Percentiles rank a stretch among this genome's conserved stretches.
Conservation (phyloP, 2,797 vertebrate species). For the Sebastes oblongus region DNA sequence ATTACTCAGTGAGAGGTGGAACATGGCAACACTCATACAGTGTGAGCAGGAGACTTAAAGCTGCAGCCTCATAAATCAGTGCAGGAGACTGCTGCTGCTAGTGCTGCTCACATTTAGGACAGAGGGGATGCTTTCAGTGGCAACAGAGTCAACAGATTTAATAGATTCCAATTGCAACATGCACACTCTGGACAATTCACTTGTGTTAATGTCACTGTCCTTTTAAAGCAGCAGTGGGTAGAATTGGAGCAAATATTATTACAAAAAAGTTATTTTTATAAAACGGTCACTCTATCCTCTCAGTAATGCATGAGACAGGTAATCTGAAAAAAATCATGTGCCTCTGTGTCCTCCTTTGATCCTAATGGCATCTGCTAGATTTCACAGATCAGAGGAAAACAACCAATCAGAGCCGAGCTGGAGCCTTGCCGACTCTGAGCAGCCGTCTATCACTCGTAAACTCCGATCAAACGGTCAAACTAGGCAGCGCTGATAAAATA, state of each 20-base stretch:
- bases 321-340: too few relatives aligned
- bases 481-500: too few relatives aligned
- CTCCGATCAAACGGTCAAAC: too few relatives aligned
- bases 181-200: background rate
- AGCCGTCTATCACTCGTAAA: too few relatives aligned
- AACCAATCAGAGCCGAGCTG: too few relatives aligned
- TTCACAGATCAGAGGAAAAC: fast-evolving
- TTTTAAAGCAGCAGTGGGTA: background rate
- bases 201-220: background rate
- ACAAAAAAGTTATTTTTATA: too few relatives aligned
- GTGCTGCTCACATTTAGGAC: background rate
- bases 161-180: background rate
- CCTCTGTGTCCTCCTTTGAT: too few relatives aligned
- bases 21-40: slow-evolving; percentile 9
- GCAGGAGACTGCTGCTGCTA: background rate
- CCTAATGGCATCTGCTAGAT: too few relatives aligned
- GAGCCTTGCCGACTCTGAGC: too few relatives aligned
- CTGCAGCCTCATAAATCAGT: background rate
- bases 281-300: too few relatives aligned
- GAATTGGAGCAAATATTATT: too few relatives aligned
- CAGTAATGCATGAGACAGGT: too few relatives aligned
- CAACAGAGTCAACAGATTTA: background rate
- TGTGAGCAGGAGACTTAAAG: background rate
- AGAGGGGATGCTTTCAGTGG: background rate
- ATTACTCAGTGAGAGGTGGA: slow-evolving; percentile 31